Percentiles rank a stretch among this genome's conserved stretches.
Evolutionary conservation across 2,888 invertebrate species (phyloP).

Genomic region (Adelognathus sp.): DNA sequence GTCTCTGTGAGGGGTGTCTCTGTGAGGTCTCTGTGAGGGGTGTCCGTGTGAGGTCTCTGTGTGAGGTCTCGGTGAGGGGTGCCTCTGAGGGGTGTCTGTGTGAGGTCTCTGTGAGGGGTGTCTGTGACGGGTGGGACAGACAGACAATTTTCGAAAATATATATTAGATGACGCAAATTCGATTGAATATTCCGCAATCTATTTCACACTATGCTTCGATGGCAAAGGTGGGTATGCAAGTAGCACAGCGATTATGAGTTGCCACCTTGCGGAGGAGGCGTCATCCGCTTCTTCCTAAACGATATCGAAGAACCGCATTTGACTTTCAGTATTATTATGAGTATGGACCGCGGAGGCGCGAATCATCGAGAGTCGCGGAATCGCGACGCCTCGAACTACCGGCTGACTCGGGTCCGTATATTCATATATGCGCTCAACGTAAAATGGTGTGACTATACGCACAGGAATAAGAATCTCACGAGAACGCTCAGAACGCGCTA

Average conservation of each 20-base stretch:
- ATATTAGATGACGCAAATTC: too few species aligned
- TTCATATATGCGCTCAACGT: background rate
- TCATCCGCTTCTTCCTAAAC: background rate
- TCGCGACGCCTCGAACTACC: background rate
- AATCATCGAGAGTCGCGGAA: background rate
- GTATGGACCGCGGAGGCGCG: background rate
- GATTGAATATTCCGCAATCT: too few species aligned
- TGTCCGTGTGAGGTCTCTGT: too few species aligned
- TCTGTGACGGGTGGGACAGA: too few species aligned
- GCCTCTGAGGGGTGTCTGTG: too few species aligned
- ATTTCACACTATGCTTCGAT: too few species aligned
- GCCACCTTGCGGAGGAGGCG: background rate
- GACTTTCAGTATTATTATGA: too few species aligned
- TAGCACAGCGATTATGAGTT: background rate
- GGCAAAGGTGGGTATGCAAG: background rate
- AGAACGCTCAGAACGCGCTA: conserved; percentile 1
- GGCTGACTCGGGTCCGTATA: background rate
- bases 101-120: too few species aligned
- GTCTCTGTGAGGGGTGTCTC: too few species aligned
- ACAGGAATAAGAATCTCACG: background rate
- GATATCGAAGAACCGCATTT: background rate
- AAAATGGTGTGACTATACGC: background rate
- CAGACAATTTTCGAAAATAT: too few species aligned
- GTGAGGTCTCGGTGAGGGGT: too few species aligned
- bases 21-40: too few species aligned